Percentiles rank a stretch among this genome's conserved stretches.
Conservation (phyloP, 2,888 invertebrate species). For the Vanessa cardui region DNA sequence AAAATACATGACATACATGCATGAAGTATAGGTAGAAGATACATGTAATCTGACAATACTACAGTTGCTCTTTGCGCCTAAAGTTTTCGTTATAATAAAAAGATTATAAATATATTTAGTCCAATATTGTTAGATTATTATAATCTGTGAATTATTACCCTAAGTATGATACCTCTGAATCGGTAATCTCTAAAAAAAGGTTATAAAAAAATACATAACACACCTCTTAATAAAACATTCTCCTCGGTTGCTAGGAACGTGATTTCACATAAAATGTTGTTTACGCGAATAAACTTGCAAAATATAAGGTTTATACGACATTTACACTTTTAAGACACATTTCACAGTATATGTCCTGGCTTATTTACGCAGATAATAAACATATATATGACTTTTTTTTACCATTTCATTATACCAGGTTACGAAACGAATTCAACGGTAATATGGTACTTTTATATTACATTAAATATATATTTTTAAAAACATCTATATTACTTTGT, state of each 20-base stretch:
- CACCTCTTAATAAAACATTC: slow-evolving; percentile 26
- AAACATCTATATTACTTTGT: too few relatives aligned
- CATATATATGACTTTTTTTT: neutral
- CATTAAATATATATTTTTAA: too few relatives aligned
- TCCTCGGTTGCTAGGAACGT: slow-evolving; percentile 27
- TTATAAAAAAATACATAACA: slow-evolving; percentile 26
- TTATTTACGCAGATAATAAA: slow-evolving; percentile 8
- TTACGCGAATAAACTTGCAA: slow-evolving; percentile 31
- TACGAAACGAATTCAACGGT: too few relatives aligned
- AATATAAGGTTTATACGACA: slow-evolving; percentile 31
- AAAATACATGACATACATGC: too few relatives aligned
- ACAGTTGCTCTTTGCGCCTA: too few relatives aligned
- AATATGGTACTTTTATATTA: too few relatives aligned
- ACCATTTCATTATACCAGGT: neutral
- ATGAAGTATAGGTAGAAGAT: too few relatives aligned
- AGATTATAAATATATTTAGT: too few relatives aligned
- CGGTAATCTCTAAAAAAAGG: slow-evolving; percentile 13
- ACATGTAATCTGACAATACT: too few relatives aligned
- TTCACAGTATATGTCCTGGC: slow-evolving; percentile 12
- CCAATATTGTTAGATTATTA: neutral
- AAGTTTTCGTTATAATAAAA: too few relatives aligned
- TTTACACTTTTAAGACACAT: slow-evolving; percentile 29
- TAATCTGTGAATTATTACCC: neutral
- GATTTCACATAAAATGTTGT: slow-evolving; percentile 37
- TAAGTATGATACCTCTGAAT: neutral